phyloP scores from a whole-genome alignment of 2,797 vertebrate genomes.

The Cyprinodon diabolis region DNA sequence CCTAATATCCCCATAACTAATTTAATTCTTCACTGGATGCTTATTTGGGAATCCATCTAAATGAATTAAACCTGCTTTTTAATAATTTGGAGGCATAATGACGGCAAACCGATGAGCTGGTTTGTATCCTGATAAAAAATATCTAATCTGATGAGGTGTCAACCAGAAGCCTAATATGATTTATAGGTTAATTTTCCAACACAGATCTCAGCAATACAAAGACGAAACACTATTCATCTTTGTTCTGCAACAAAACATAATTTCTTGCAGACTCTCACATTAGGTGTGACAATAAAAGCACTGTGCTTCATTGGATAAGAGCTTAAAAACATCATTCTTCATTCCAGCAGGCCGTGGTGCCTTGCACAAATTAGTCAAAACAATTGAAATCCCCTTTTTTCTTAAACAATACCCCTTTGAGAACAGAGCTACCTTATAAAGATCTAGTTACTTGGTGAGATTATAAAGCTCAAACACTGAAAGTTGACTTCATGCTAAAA shows the following conservation, averaged over 20 bases:
- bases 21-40: background rate
- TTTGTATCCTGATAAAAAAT: constrained; percentile 23
- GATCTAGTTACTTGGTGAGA: constrained; percentile 22
- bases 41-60: constrained; percentile 3
- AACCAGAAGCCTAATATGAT: constrained; percentile 26
- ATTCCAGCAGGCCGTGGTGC: constrained; percentile 3
- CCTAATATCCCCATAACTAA: background rate
- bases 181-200: constrained; percentile 52
- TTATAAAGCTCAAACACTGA: constrained; percentile 28
- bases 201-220: constrained; percentile 44
- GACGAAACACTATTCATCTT: constrained; percentile 42
- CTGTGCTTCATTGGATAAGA: constrained; percentile 7
- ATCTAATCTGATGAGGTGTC: constrained; percentile 3
- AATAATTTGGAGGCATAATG: constrained; percentile 8
- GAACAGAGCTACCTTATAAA: constrained; percentile 56
- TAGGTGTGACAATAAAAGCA: constrained; percentile 15
- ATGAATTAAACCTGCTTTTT: constrained; percentile 6
- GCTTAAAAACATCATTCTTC: constrained; percentile 12
- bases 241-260: constrained; percentile 18
- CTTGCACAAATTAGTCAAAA: constrained; percentile 1
- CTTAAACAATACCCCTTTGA: background rate
- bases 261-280: background rate
- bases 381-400: constrained; percentile 6
- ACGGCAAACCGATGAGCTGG: constrained; percentile 29
- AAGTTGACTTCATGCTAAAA: constrained; percentile 44